phyloP scores from a whole-genome alignment of 53 echinoderm and acorn worm species.

The Temnopleurus reevesii region DNA sequence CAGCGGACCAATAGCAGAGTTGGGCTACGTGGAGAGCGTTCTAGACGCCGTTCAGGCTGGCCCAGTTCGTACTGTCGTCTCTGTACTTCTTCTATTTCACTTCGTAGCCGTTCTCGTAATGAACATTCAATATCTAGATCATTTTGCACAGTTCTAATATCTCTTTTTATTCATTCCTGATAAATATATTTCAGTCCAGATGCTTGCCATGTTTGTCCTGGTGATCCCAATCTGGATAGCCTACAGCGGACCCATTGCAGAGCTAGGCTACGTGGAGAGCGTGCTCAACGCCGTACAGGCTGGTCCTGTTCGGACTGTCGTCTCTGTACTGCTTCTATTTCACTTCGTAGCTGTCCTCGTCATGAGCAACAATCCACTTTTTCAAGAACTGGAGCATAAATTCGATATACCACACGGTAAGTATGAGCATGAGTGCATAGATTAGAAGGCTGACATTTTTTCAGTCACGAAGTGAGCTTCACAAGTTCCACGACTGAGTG shows the following conservation, averaged over 20 bases:
- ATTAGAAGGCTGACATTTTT: too few relatives aligned
- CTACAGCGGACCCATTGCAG: conserved; percentile 23
- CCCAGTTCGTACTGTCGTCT: conserved; percentile 40
- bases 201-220: not conserved
- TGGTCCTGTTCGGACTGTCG: conserved; percentile 49
- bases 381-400: conserved; percentile 64
- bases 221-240: conserved; percentile 53
- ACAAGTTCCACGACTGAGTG: too few relatives aligned
- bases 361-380: conserved; percentile 62
- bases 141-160: too few relatives aligned
- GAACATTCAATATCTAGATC: conserved; percentile 61
- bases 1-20: conserved; percentile 6
- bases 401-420: conserved; percentile 58
- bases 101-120: conserved; percentile 39
- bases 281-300: conserved; percentile 44
- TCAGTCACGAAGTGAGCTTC: too few relatives aligned
- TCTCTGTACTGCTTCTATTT: conserved; percentile 50
- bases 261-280: conserved; percentile 52
- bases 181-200: conserved; percentile 34
- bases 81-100: conserved; percentile 59
- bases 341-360: conserved; percentile 50
- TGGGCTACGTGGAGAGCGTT: conserved; percentile 52
- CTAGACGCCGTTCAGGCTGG: conserved; percentile 51
- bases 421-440: too few relatives aligned
- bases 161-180: too few relatives aligned